phyloP scores from a whole-genome alignment of 2,113 vertebrate genomes.

The Taurulus bubalis region DNA sequence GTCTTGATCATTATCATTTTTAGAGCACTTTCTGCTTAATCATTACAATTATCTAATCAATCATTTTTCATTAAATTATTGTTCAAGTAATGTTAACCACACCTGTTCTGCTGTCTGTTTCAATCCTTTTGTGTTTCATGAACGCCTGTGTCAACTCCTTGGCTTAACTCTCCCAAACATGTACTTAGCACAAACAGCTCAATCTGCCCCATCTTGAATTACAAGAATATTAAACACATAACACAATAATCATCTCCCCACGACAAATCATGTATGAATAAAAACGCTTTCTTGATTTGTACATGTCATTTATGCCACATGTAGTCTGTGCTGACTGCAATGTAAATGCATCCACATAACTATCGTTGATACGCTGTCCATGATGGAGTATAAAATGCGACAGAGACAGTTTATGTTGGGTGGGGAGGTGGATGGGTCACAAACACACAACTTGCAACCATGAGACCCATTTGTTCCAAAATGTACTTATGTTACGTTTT shows the following conservation, averaged over 20 bases:
- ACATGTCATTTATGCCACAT: background rate
- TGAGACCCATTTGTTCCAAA: too few relatives aligned
- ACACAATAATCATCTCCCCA: background rate
- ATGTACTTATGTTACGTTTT: too few relatives aligned
- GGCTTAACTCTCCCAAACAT: background rate
- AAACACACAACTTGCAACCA: too few relatives aligned
- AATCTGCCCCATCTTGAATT: conserved; percentile 10
- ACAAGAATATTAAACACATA: background rate
- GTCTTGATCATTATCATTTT: background rate
- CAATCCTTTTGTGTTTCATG: background rate
- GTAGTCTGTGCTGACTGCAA: background rate
- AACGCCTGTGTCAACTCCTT: background rate
- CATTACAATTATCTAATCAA: background rate
- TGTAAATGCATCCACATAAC: too few relatives aligned
- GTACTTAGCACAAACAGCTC: background rate
- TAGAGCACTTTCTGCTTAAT: background rate
- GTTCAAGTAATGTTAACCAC: background rate
- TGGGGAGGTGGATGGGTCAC: too few relatives aligned
- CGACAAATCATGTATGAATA: background rate
- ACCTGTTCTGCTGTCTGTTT: background rate
- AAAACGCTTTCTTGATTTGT: too few relatives aligned
- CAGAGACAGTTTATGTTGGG: background rate
- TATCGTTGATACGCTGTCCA: background rate
- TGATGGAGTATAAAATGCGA: background rate
- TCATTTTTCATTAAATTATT: background rate